Evolutionary conservation across 2,113 vertebrate genomes (phyloP).

Genomic region (Pycnonotus jocosus): DNA sequence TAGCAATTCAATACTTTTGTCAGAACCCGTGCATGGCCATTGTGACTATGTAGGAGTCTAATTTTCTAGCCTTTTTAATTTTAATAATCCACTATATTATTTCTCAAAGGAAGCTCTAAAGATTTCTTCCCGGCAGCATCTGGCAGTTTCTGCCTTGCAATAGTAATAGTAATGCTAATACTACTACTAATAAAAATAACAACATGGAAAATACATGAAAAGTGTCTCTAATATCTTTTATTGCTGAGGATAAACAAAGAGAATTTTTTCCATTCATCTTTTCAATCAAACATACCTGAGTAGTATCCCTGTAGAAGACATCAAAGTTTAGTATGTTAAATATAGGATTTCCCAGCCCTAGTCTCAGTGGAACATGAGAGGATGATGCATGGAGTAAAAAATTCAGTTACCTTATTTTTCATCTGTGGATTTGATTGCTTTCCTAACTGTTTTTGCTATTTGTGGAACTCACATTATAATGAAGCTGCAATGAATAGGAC

Average conservation of each 20-base stretch:
- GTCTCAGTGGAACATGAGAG: constrained; percentile 32
- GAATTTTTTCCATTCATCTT: constrained; percentile 30
- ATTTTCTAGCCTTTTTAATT: constrained; percentile 12
- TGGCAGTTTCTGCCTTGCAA: constrained; percentile 49
- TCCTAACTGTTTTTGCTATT: constrained; percentile 57
- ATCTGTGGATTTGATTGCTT: constrained; percentile 52
- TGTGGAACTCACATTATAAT: neutral
- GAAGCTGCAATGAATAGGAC: constrained; percentile 6
- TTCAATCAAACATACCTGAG: constrained; percentile 39
- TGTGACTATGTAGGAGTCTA: neutral
- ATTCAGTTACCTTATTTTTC: constrained; percentile 60
- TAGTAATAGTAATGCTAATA: neutral
- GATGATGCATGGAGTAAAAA: constrained; percentile 56
- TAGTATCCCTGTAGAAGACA: constrained; percentile 55
- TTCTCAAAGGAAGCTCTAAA: constrained; percentile 31
- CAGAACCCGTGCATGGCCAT: neutral
- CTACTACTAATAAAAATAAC: neutral
- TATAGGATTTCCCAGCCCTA: constrained; percentile 50
- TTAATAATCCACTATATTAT: neutral
- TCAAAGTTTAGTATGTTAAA: constrained; percentile 63
- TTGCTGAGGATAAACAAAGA: constrained; percentile 56
- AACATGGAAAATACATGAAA: constrained; percentile 31
- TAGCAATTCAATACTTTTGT: constrained; percentile 3
- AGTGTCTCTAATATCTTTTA: constrained; percentile 46
- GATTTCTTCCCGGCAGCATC: constrained; percentile 31